These are phyloP conservation scores for Darevskia nairensis DNA, from an alignment of 2,797 vertebrate species.

Conservation along the genomic window DNA sequence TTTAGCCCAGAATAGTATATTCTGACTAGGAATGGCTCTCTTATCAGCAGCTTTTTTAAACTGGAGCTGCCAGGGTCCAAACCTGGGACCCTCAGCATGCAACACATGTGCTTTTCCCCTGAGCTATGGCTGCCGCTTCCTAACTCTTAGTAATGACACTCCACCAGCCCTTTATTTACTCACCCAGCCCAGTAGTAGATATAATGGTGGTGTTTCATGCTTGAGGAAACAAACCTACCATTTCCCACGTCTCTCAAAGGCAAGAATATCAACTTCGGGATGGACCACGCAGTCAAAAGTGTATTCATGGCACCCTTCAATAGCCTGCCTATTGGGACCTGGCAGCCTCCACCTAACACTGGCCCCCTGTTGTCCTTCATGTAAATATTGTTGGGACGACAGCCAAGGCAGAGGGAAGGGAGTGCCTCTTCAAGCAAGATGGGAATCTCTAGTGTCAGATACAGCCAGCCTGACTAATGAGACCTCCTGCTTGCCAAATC, in stretches of 20 bases:
- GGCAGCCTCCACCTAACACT: slow-evolving; percentile 68
- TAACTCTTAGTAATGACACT: background rate
- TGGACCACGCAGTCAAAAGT: slow-evolving; percentile 68
- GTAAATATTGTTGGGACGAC: slow-evolving; percentile 80
- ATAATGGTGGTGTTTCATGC: slow-evolving; percentile 71
- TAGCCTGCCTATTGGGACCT: slow-evolving; percentile 70
- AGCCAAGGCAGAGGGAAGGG: slow-evolving; percentile 83
- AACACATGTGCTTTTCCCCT: background rate
- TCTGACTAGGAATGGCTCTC: too few relatives aligned
- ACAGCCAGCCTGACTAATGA: slow-evolving; percentile 91
- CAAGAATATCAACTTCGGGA: slow-evolving; percentile 61
- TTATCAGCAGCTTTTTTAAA: too few relatives aligned
- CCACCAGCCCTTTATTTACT: background rate
- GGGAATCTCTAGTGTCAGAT: slow-evolving; percentile 89
- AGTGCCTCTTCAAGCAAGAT: slow-evolving; percentile 77
- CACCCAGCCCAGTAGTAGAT: slow-evolving; percentile 36
- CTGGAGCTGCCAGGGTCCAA: too few relatives aligned
- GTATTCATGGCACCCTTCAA: slow-evolving; percentile 70
- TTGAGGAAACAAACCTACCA: slow-evolving; percentile 61
- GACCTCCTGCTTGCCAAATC: slow-evolving; percentile 84
- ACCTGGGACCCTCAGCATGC: background rate
- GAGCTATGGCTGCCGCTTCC: too few relatives aligned
- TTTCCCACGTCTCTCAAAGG: slow-evolving; percentile 70
- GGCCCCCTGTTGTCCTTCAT: slow-evolving; percentile 73
- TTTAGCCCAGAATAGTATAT: too few relatives aligned